Evolutionary conservation across 92 coral and sea anemone species (phyloP), one percentile per base, ranked within the genome.

Genomic region (Galaxea fascicularis): DNA sequence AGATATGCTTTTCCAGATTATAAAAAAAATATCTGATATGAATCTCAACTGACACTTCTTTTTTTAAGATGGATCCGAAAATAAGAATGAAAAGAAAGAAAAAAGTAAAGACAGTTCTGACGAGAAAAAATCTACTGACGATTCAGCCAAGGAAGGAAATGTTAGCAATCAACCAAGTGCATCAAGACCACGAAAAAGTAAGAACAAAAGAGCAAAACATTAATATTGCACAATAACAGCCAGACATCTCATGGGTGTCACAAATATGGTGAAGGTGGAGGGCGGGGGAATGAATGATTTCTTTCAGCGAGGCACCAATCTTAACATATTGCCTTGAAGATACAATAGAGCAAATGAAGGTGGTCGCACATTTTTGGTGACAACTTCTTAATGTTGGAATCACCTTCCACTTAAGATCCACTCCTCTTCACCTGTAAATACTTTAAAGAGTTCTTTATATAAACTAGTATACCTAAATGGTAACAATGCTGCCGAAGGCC

Each of bases 11-110:
- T 15, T 27, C 41, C 26, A 28, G 22, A 25, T 22, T 24, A 56
- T 4, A 15, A 56, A 16, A 16, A n/a, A 16, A 16, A 2, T 16
- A 16, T 56, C 3, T 15, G 24, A 46, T 20, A 56, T 16, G 3
- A 4, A 4, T 65, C 0, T 27, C 14, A 1, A 20, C 15, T n/a
- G 25, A 24, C 75, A 82, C 77, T 41, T 30, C 79, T 66, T 58
- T 59, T 29, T 45, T 25, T 46, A n/a, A n/a, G n/a, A 73, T 69
- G 71, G 85, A 18, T 87, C 86, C 71, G 75, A 49, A 18, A 69
- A 51, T 21, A 71, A 70, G 17, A 71, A 68, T 41, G 79, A 47
- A 22, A 82, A 78, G 71, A 83, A 78, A 24, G 80, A 71, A 35
- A 69, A 82, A 60, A 22, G n/a, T 27, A 60, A 79, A 59, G 25